Percentiles rank a stretch among this genome's conserved stretches.
phyloP scores from a whole-genome alignment of 2,888 invertebrate species.

The Alviniconcha strummeri region DNA sequence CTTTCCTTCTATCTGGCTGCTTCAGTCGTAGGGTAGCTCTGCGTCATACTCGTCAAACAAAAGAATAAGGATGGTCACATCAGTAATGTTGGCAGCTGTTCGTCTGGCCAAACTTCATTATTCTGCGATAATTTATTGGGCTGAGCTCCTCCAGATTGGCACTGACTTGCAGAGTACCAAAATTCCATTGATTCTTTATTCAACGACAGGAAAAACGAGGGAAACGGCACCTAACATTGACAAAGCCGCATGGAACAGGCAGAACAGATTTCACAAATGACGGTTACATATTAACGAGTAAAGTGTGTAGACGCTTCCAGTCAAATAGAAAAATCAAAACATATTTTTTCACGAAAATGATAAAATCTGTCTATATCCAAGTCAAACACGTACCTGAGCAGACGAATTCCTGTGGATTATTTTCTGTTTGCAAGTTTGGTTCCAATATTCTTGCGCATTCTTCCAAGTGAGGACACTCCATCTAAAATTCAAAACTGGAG shows the following conservation, averaged over 20 bases:
- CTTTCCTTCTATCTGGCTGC: too few species aligned
- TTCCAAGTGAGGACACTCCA: slow-evolving; percentile 73
- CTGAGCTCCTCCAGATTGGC: too few species aligned
- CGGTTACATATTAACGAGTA: too few species aligned
- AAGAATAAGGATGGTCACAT: neutral
- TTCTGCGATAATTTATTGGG: too few species aligned
- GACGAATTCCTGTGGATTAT: slow-evolving; percentile 53
- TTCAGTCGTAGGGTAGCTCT: neutral
- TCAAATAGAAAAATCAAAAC: too few species aligned
- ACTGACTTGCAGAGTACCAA: too few species aligned
- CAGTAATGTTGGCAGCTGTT: neutral
- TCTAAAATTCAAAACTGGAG: slow-evolving; percentile 41
- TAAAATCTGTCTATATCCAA: neutral
- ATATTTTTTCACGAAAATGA: neutral
- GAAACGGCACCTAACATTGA: too few species aligned
- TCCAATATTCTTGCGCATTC: slow-evolving; percentile 67
- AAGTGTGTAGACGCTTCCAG: too few species aligned
- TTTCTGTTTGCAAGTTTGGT: slow-evolving; percentile 61
- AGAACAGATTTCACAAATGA: too few species aligned
- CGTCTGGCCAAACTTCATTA: neutral
- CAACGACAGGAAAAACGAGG: too few species aligned
- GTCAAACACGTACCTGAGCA: slow-evolving; percentile 59
- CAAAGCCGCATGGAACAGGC: too few species aligned
- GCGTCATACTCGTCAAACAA: slow-evolving; percentile 12
- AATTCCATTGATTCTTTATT: too few species aligned